Evolutionary conservation across 2,113 vertebrate genomes (phyloP).

Genomic region (Antennarius striatus): DNA sequence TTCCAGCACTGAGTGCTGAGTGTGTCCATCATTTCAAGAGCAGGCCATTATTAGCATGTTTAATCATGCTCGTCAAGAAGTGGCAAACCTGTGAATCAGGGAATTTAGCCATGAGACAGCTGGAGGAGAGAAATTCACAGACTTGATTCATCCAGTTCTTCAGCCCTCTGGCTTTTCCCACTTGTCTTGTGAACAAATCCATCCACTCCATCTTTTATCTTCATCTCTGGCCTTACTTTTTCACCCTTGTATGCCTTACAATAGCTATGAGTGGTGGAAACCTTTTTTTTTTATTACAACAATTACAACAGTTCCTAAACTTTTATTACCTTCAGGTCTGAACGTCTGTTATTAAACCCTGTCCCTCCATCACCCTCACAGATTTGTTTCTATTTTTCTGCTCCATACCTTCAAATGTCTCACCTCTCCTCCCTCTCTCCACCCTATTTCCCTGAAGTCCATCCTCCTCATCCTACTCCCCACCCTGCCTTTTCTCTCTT

Average conservation of each 20-base stretch:
- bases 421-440: slow-evolving; percentile 37
- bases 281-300: no score
- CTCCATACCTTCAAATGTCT: slow-evolving; percentile 14
- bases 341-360: no score
- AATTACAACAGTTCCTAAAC: no score
- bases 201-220: slow-evolving; percentile 24
- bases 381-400: neutral
- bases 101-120: slow-evolving; percentile 27
- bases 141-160: slow-evolving; percentile 25
- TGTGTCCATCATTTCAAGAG: slow-evolving; percentile 13
- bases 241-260: neutral
- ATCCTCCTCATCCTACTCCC: slow-evolving; percentile 22
- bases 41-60: slow-evolving; percentile 19
- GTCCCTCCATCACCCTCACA: neutral
- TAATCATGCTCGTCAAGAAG: slow-evolving; percentile 42
- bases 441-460: slow-evolving; percentile 34
- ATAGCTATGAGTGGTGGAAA: no score
- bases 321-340: no score
- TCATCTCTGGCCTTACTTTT: slow-evolving; percentile 17
- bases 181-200: slow-evolving; percentile 19
- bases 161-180: neutral
- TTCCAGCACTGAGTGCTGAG: neutral
- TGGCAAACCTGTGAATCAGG: slow-evolving; percentile 28
- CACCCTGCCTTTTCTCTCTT: slow-evolving; percentile 7
- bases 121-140: slow-evolving; percentile 12